phyloP scores from a whole-genome alignment of 2,888 invertebrate species.

The Andrena hattorfiana region DNA sequence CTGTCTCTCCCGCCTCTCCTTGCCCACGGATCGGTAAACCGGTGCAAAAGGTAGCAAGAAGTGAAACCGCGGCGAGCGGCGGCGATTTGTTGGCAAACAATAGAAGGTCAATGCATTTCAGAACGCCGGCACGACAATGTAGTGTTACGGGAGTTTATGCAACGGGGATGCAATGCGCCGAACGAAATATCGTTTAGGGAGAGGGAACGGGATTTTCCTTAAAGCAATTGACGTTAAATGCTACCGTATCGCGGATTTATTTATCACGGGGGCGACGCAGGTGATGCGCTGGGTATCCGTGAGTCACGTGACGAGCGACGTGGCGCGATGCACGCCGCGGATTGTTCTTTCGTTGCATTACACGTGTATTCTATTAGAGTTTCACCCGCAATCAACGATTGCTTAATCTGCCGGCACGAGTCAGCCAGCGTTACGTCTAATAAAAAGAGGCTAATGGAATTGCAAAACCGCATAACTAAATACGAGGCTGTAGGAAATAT shows the following conservation, averaged over 20 bases:
- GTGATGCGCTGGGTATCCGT: neutral
- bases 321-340: no score
- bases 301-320: no score
- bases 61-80: constrained; percentile 60
- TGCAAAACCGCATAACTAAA: constrained; percentile 11
- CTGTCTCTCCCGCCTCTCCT: constrained; percentile 7
- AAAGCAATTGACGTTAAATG: constrained; percentile 32
- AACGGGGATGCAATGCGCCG: constrained; percentile 44
- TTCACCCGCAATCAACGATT: constrained; percentile 3
- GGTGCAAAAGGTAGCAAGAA: constrained; percentile 57
- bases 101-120: constrained; percentile 77
- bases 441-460: constrained; percentile 21
- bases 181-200: neutral
- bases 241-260: constrained; percentile 6
- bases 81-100: constrained; percentile 74
- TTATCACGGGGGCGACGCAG: neutral
- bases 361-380: constrained; percentile 9
- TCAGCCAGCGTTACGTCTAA: constrained; percentile 7
- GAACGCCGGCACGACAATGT: constrained; percentile 47
- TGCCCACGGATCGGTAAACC: constrained; percentile 58
- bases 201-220: constrained; percentile 26
- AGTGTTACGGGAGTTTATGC: constrained; percentile 49
- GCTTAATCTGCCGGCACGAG: neutral
- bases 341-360: no score
- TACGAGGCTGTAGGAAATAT: neutral